Evolutionary conservation across 2,888 invertebrate genomes (phyloP), one percentile per base, ranked within the genome.

Genomic region (Coenonympha arcania): DNA sequence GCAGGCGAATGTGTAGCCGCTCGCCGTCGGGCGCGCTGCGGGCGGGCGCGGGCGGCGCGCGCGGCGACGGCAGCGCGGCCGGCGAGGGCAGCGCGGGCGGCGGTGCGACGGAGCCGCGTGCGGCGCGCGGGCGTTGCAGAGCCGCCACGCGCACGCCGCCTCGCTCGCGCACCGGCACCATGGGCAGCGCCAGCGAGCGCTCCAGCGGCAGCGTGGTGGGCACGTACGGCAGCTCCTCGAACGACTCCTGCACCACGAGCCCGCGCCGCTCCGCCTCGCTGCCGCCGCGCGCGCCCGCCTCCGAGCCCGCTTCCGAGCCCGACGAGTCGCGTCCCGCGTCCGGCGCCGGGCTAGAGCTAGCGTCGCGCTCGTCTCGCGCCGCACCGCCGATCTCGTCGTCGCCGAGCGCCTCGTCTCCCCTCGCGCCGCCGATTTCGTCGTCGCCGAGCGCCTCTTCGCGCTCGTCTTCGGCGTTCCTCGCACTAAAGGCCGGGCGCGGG

Each of bases 151-250:
- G 67, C 58, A 73, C 78, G 49, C 64, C 77, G 63, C 65, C 76
- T 58, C 82, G 84, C 61, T 67, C 89, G 73, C 66, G 75, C 62
- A 95, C 90, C 18, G 95, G 95, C 57, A 95, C 89, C 66, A 95
- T 91, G 13, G 94, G 92, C 58, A 95, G 83, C 19, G 92, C 94
- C 55, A 92, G 89, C 11, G 95, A 92, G 56, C 95, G 90, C 80
- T 95, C 95, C 71, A 91, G 88, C 15, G 95, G 95, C 68, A 95
- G 81, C 47, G 95, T 95, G n/a, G 95, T 95, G 49, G 95, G 95
- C 66, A 95, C 90, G 73, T 94, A 95, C 1, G 95, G 95, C 67
- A 95, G 85, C 77, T 94, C 94, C 66, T 95, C 95, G 68, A 94
- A 93, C 30, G 95, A 95, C 69, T 95, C 94, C 70, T 94, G 91